Base-by-base conservation (phyloP, 2,113 vertebrate genomes). In the Protobothrops flavoviridis region DNA sequence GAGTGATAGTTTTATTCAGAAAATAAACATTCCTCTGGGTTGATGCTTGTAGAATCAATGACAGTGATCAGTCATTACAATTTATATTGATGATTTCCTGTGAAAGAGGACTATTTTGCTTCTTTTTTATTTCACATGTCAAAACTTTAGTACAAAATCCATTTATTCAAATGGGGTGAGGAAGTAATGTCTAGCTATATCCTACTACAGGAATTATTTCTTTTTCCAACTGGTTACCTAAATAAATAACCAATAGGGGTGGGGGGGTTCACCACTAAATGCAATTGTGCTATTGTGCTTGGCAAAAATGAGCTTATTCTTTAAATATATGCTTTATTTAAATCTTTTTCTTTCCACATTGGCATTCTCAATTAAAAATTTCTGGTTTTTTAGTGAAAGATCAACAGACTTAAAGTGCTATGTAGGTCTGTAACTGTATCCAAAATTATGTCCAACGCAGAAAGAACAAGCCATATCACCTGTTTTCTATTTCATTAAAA, bases 371-470 rank as follows among this genome's bases (percentile, higher is more conserved):
- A 91, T 1, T 94, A 50, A 90, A 97, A 95, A 95, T 94, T 97
- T 97, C 96, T 97, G 96, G 91, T 93, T 92, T 85, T 94, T 97
- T 93, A 96, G 57, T 93, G 95, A 94, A 86, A 90, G 48, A 95
- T 92, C 52, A 93, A 59, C 8, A 55, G 88, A 91, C 93, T 89
- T 95, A 94, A 96, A 96, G 94, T 92, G 95, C 90, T 93, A 85
- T 93, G 92, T 21, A 74, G 85, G 91, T 94, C 92, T 94, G 95
- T 96, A 97, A 95, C 94, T 97, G 95, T 95, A 96, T 97, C 93
- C 9, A 96, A 96, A 97, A 95, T 93, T 90, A 95, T 95, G 59
- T 94, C 92, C 95, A 93, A 91, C 91, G 94, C 95, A 95, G 95
- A 97, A 96, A 55, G 85, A 87, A 95, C 88, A 96, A 96, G 93